Conservation (phyloP, 2,113 vertebrate genomes). For the Zosterops pallidus region DNA sequence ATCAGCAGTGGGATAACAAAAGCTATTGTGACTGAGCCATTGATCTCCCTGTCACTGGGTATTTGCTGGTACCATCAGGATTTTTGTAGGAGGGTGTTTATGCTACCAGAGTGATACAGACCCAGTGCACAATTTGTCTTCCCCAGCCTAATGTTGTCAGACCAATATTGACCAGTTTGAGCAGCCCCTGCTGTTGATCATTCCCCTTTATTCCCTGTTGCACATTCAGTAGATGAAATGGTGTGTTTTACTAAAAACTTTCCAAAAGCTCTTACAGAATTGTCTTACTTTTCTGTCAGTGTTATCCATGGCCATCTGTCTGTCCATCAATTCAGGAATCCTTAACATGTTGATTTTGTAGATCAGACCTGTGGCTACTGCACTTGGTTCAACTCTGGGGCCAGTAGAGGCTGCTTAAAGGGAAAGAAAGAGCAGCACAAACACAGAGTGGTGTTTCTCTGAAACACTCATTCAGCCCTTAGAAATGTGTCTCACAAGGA, state of each 20-base stretch:
- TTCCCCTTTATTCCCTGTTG: neutral
- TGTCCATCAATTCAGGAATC: neutral
- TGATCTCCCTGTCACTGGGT: neutral
- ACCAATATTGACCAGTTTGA: neutral
- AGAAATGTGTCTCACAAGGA: neutral
- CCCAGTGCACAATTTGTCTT: neutral
- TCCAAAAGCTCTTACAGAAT: neutral
- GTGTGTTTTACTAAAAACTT: neutral
- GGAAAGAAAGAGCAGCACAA: neutral
- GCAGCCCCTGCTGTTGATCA: neutral
- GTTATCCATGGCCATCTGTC: neutral
- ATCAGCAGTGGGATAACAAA: neutral
- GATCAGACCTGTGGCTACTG: neutral
- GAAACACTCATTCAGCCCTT: neutral
- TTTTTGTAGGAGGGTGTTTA: neutral
- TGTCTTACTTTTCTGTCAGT: neutral
- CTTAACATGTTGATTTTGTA: neutral
- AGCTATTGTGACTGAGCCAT: neutral
- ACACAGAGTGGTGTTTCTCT: neutral
- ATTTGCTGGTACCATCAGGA: neutral
- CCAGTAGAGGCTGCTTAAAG: neutral
- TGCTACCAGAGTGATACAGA: neutral
- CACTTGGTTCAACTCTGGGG: neutral
- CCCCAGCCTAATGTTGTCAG: neutral
- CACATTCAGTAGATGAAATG: neutral